Percentiles rank a stretch among this genome's conserved stretches.
Conservation (phyloP, 2,888 invertebrate species). For the Drosophila neutralis region DNA sequence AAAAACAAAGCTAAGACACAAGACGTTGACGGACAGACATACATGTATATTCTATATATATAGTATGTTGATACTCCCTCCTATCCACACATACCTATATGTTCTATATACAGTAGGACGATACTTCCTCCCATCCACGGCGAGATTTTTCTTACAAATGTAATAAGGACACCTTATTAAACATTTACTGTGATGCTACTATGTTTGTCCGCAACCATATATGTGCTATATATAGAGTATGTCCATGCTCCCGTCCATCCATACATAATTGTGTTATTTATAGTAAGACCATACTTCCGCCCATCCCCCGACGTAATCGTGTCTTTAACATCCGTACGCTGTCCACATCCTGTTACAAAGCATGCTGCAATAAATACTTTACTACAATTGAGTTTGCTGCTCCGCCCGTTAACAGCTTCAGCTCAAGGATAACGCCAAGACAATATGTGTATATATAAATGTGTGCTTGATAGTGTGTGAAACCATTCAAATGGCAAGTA, state of each 20-base stretch:
- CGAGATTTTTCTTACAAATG: neutral
- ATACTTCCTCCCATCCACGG: neutral
- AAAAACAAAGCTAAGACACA: conserved; percentile 17
- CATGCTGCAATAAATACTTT: conserved; percentile 34
- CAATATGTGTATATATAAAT: conserved; percentile 2
- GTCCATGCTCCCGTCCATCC: neutral
- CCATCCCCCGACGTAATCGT: conserved; percentile 4
- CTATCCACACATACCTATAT: neutral
- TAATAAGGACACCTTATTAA: neutral
- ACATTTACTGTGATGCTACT: neutral
- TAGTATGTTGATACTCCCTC: neutral
- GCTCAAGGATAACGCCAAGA: conserved; percentile 25
- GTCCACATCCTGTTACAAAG: conserved; percentile 14
- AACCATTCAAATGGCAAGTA: conserved; percentile 64
- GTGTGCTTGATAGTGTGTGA: conserved; percentile 40
- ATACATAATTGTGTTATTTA: conserved; percentile 1
- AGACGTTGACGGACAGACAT: neutral
- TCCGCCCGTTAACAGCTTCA: conserved; percentile 29
- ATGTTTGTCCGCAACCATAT: neutral
- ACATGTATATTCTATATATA: neutral
- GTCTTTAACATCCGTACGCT: neutral
- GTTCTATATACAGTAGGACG: neutral
- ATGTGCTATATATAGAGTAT: neutral
- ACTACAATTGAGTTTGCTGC: conserved; percentile 13
- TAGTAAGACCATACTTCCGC: too few relatives aligned